Evolutionary conservation across 1,140 invertebrate genomes (phyloP).

Genomic region (Cataglyphis hispanica): DNA sequence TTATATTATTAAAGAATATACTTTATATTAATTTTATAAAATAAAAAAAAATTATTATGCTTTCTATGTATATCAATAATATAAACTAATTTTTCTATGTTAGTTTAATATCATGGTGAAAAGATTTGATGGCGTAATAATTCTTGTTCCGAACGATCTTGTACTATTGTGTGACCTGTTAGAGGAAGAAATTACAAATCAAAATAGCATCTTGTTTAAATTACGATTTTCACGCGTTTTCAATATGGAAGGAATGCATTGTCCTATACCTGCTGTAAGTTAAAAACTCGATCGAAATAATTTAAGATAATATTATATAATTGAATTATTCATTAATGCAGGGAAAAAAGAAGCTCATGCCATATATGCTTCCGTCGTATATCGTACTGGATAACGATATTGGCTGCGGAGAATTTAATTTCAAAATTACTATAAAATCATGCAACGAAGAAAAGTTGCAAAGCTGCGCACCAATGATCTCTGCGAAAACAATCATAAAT

Average conservation of each 20-base stretch:
- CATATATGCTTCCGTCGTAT: conserved; percentile 9
- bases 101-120: neutral
- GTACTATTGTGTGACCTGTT: conserved; percentile 7
- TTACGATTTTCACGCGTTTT: conserved; percentile 8
- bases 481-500: neutral
- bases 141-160: neutral
- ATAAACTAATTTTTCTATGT: neutral
- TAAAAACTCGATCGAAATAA: neutral
- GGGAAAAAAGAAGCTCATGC: conserved; percentile 12
- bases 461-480: conserved; percentile 44
- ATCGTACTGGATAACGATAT: conserved; percentile 30
- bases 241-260: neutral
- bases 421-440: conserved; percentile 25
- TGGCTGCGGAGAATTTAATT: conserved; percentile 36
- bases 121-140: conserved; percentile 24
- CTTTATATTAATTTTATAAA: conserved; percentile 18
- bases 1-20: neutral
- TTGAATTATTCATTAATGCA: conserved; percentile 36
- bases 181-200: neutral
- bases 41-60: neutral
- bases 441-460: conserved; percentile 22
- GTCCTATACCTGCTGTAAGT: conserved; percentile 27
- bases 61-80: neutral
- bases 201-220: neutral
- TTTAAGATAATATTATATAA: neutral